Evolutionary conservation across 2,888 invertebrate genomes (phyloP).

Genomic region (Arrhopalites spinosus): DNA sequence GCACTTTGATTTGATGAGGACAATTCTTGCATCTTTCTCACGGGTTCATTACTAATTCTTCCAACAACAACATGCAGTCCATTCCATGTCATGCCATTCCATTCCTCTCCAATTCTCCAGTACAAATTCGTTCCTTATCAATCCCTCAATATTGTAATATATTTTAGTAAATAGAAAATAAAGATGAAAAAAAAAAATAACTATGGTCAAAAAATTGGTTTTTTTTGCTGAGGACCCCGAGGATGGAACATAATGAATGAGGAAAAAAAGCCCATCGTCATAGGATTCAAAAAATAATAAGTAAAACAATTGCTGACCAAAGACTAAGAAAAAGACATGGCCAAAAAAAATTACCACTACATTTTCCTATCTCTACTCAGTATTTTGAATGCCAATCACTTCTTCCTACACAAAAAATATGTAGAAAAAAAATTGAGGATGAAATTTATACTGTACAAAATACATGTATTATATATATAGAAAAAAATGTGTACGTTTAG

Average conservation of each 20-base stretch:
- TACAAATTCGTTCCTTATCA: neutral
- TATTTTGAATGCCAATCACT: constrained; percentile 27
- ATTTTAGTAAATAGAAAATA: no score
- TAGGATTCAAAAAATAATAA: neutral
- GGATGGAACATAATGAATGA: no score
- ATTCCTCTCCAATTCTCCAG: neutral
- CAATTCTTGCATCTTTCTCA: constrained; percentile 24
- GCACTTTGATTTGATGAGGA: constrained; percentile 9
- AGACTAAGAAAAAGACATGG: neutral
- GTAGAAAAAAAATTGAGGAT: neutral
- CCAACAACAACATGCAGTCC: constrained; percentile 17
- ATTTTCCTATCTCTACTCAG: no score
- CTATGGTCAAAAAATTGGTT: neutral
- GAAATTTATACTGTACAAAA: no score
- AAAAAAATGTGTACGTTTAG: neutral
- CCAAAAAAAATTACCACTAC: neutral
- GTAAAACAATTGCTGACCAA: neutral
- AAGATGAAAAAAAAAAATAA: neutral
- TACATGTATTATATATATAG: neutral
- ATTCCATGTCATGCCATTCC: neutral
- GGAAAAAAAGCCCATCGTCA: no score
- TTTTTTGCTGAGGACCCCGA: no score
- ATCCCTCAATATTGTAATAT: no score
- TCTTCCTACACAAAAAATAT: constrained; percentile 12
- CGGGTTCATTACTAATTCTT: constrained; percentile 34